Evolutionary conservation across 2,797 vertebrate species (phyloP).

Genomic region (Spheniscus humboldti): DNA sequence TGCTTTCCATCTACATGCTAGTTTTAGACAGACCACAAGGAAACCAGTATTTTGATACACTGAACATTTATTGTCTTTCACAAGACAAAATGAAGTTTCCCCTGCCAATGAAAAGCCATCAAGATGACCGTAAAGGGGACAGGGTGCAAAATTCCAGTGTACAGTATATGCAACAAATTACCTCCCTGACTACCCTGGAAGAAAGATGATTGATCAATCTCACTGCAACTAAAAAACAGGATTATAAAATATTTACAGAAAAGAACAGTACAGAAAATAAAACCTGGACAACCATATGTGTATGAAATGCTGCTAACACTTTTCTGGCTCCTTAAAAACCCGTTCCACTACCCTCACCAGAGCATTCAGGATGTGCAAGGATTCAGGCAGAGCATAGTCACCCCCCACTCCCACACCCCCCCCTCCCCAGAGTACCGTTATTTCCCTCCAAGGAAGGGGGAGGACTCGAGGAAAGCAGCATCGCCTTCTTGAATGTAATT

Average conservation of each 20-base stretch:
- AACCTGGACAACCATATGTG: constrained; percentile 42
- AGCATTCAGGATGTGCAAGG: constrained; percentile 29
- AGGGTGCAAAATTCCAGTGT: constrained; percentile 46
- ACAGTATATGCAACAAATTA: background rate
- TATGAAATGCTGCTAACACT: constrained; percentile 50
- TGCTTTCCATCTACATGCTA: background rate
- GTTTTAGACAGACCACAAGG: constrained; percentile 9
- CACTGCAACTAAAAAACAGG: constrained; percentile 71
- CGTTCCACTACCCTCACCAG: constrained; percentile 49
- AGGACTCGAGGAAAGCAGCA: background rate
- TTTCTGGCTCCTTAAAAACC: constrained; percentile 15
- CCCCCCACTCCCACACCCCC: background rate
- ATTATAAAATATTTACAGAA: constrained; percentile 79
- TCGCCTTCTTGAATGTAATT: background rate
- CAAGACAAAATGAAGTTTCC: constrained; percentile 65
- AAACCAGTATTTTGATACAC: constrained; percentile 40
- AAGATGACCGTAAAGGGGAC: constrained; percentile 45
- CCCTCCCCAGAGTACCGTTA: background rate
- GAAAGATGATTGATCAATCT: constrained; percentile 64
- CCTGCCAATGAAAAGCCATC: constrained; percentile 52
- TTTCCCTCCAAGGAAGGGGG: background rate
- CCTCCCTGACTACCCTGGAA: constrained; percentile 47
- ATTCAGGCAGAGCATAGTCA: background rate
- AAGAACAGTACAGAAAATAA: constrained; percentile 63
- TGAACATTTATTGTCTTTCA: constrained; percentile 76